Percentiles rank a stretch among this genome's conserved stretches.
phyloP scores from a whole-genome alignment of 2,888 invertebrate species.

The Leucozona laternaria region DNA sequence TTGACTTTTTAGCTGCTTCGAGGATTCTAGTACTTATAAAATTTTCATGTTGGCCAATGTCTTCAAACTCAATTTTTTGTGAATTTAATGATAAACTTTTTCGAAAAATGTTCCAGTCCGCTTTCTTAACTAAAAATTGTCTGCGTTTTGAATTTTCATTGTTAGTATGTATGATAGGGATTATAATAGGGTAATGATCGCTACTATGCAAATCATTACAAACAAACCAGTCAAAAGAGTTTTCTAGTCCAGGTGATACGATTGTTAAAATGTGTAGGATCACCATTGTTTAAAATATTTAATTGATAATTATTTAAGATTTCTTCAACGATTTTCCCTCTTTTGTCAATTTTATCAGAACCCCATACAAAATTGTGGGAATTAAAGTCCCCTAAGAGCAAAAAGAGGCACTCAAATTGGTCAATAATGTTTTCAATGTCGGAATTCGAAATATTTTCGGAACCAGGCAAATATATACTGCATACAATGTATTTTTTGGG shows the following conservation, averaged over 20 bases:
- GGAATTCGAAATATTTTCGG: background rate
- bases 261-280: constrained; percentile 23
- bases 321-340: constrained; percentile 15
- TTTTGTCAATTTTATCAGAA: constrained; percentile 2
- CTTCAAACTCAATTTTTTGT: too few relatives aligned
- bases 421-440: constrained; percentile 12
- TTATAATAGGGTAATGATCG: constrained; percentile 39
- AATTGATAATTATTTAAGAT: background rate
- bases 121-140: background rate
- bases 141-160: background rate
- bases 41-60: too few relatives aligned
- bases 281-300: constrained; percentile 20
- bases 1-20: too few relatives aligned
- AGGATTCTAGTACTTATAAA: too few relatives aligned
- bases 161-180: background rate
- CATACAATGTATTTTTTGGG: constrained; percentile 22
- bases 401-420: background rate
- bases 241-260: constrained; percentile 1
- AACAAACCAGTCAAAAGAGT: constrained; percentile 27
- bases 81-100: too few relatives aligned
- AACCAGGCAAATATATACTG: constrained; percentile 19
- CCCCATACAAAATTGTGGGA: background rate
- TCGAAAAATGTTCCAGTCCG: background rate
- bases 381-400: constrained; percentile 11
- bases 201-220: constrained; percentile 27